A percentile compares a stretch with the other conserved stretches of the same genome.
phyloP scores from a whole-genome alignment of 2,113 vertebrate genomes.

The Cromileptes altivelis region DNA sequence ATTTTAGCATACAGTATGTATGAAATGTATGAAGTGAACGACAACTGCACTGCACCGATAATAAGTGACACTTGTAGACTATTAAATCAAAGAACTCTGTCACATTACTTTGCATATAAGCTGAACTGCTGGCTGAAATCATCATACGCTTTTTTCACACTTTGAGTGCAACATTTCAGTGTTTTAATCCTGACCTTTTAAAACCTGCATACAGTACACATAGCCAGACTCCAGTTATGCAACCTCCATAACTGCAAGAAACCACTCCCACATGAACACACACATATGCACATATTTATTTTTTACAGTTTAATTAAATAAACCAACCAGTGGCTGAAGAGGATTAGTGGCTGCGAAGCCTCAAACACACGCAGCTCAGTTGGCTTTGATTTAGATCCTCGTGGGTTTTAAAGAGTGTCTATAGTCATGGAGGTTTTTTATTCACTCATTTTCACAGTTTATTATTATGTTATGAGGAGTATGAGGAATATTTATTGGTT shows the following conservation, averaged over 20 bases:
- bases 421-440: slow-evolving; percentile 46
- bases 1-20: slow-evolving; percentile 20
- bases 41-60: slow-evolving; percentile 32
- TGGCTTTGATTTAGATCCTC: slow-evolving; percentile 66
- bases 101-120: neutral
- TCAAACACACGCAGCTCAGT: slow-evolving; percentile 46
- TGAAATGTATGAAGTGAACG: slow-evolving; percentile 26
- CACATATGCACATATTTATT: neutral
- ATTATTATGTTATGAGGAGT: slow-evolving; percentile 49
- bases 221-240: slow-evolving; percentile 20
- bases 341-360: slow-evolving; percentile 16
- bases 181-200: neutral
- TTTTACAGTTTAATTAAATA: slow-evolving; percentile 52
- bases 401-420: slow-evolving; percentile 56
- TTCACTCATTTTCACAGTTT: slow-evolving; percentile 59
- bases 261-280: neutral
- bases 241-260: slow-evolving; percentile 27
- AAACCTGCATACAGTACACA: neutral
- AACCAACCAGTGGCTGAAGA: slow-evolving; percentile 26
- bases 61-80: slow-evolving; percentile 19
- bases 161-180: slow-evolving; percentile 15
- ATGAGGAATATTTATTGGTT: slow-evolving; percentile 70
- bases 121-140: slow-evolving; percentile 12
- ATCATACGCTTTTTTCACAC: neutral
- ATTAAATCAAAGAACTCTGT: slow-evolving; percentile 8